phyloP scores from a whole-genome alignment of 1,140 invertebrate genomes.

The Leptestheria dahalacensis region DNA sequence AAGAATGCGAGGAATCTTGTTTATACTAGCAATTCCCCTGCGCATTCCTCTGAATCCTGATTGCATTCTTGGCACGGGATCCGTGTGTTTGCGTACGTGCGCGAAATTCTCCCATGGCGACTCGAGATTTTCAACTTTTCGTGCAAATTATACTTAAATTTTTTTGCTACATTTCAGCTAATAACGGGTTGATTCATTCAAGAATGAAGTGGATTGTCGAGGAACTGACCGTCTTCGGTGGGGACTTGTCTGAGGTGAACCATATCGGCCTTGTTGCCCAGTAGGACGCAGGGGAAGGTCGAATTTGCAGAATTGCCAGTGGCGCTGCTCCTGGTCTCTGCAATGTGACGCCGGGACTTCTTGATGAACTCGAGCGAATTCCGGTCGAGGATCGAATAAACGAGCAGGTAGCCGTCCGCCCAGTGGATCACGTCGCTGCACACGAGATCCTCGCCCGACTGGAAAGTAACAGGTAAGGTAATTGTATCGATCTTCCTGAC shows the following conservation, averaged over 20 bases:
- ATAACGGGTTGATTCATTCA: no score
- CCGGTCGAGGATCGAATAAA: slow-evolving; percentile 82
- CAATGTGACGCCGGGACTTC: slow-evolving; percentile 49
- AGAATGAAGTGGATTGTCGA: no score
- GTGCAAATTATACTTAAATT: no score
- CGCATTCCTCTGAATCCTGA: no score
- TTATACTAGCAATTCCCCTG: no score
- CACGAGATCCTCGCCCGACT: slow-evolving; percentile 45
- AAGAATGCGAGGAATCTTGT: no score
- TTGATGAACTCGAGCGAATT: slow-evolving; percentile 70
- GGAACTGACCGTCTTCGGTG: slow-evolving; percentile 57
- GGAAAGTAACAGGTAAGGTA: slow-evolving; percentile 28
- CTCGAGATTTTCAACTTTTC: no score
- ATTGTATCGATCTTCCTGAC: background rate
- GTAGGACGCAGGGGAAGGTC: slow-evolving; percentile 35
- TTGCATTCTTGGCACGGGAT: no score
- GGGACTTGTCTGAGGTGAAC: slow-evolving; percentile 78
- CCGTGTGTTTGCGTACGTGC: no score
- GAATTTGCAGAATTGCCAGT: slow-evolving; percentile 28
- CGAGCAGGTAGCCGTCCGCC: slow-evolving; percentile 74
- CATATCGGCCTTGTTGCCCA: slow-evolving; percentile 85
- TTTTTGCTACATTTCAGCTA: no score
- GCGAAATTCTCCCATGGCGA: no score
- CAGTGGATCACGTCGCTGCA: slow-evolving; percentile 60
- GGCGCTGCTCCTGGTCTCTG: slow-evolving; percentile 29